These are phyloP conservation scores for Lates japonicus DNA, from an alignment of 2,797 vertebrate species.

Conservation along the genomic window DNA sequence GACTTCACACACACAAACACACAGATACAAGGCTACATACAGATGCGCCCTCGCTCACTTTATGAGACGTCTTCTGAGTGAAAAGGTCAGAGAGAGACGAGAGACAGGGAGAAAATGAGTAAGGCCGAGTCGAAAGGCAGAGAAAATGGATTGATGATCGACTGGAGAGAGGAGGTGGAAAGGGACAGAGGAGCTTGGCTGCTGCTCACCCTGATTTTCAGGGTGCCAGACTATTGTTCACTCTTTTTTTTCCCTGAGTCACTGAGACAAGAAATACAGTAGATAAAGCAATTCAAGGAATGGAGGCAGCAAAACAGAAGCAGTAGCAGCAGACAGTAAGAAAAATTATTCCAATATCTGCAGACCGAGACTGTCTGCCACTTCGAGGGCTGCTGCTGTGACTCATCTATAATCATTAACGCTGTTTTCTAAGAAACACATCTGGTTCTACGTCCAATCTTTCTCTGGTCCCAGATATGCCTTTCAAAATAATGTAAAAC, in stretches of 20 bases:
- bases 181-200: slow-evolving; percentile 12
- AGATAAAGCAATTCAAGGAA: slow-evolving; percentile 23
- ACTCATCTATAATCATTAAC: slow-evolving; percentile 44
- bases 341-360: slow-evolving; percentile 19
- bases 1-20: neutral
- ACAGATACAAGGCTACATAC: neutral
- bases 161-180: neutral
- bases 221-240: slow-evolving; percentile 28
- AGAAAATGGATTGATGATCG: neutral
- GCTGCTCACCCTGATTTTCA: slow-evolving; percentile 14
- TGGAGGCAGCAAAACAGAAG: slow-evolving; percentile 12
- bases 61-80: neutral
- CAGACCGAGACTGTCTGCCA: slow-evolving; percentile 16
- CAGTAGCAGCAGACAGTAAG: neutral
- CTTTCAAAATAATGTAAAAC: neutral
- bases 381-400: slow-evolving; percentile 16
- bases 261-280: slow-evolving; percentile 31
- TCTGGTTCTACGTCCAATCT: neutral
- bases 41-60: neutral
- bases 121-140: neutral
- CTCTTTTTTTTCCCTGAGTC: slow-evolving; percentile 11
- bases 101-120: neutral
- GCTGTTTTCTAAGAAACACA: neutral
- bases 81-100: neutral
- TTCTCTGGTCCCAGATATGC: neutral